Evolutionary conservation across 2,888 invertebrate species (phyloP), one percentile per base, ranked within the genome.

Genomic region (Globia sparganii): DNA sequence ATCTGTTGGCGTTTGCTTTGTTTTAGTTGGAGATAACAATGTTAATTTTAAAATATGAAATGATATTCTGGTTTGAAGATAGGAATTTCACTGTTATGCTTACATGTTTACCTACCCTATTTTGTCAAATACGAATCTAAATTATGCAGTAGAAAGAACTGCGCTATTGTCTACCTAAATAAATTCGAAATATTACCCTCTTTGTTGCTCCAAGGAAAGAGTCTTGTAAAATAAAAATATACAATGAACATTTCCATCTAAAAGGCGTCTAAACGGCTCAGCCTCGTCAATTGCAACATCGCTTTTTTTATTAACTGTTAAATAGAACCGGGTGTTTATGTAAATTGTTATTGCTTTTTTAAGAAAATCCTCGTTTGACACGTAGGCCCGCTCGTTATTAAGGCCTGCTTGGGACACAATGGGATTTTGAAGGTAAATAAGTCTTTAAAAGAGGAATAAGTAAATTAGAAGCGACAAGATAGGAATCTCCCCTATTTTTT

Each of bases 391-490:
- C 91, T 93, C 94, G 94, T 96, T 96, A 95, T 94, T 94, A 93
- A 94, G 91, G 88, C 91, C 92, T 94, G 92, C 93, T 91, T 90
- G 94, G 93, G 94, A 92, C 94, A 96, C 96, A 96, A 97, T 96
- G 94, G 96, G 96, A 96, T 96, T 97, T 96, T 95, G 96, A 96
- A 97, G 96, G 97, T 97, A 97, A 97, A 98, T 97, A 97, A 97
- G 97, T 97, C 97, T 97, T 97, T 97, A 97, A 97, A 97, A 97
- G 97, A 97, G 97, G 97, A 97, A 97, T 97, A 98, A 98, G 97
- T 98, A 98, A 98, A 98, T 98, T 98, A 98, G 97, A 97, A 97
- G 97, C 97, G 97, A 96, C 97, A 97, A 97, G 98, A 98, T 98
- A 98, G 97, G 97, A 97, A 97, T 97, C 97, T 97, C 97, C 97